Conservation (phyloP, 2,888 invertebrate species). For the Baccha elongata region DNA sequence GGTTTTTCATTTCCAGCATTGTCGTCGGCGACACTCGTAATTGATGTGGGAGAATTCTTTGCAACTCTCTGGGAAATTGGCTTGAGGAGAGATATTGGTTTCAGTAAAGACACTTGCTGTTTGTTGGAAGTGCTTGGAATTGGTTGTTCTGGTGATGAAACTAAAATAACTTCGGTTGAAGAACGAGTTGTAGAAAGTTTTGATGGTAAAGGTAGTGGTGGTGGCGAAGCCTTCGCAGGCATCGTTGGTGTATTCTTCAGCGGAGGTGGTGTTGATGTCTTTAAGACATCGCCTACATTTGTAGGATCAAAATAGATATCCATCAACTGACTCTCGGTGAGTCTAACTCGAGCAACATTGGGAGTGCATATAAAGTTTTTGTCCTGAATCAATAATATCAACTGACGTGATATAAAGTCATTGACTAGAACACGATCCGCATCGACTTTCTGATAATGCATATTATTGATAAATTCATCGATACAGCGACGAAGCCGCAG, state of each 20-base stretch:
- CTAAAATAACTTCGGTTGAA: background rate
- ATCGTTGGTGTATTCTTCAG: too few relatives aligned
- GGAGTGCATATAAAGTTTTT: conserved; percentile 76
- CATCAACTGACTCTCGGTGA: conserved; percentile 78
- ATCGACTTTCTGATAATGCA: conserved; percentile 76
- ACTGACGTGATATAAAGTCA: conserved; percentile 76
- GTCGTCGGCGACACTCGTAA: conserved; percentile 15
- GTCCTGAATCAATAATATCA: conserved; percentile 77
- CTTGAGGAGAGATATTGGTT: conserved; percentile 74
- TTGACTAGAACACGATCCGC: conserved; percentile 76
- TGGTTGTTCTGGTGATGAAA: background rate
- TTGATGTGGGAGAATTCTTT: conserved; percentile 1
- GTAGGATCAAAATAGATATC: conserved; percentile 77
- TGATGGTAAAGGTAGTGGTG: background rate
- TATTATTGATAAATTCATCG: conserved; percentile 77
- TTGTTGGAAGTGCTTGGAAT: conserved; percentile 26
- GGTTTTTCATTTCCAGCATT: conserved; percentile 22
- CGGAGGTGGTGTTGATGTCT: conserved; percentile 20
- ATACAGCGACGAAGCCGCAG: conserved; percentile 77
- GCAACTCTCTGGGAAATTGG: conserved; percentile 73
- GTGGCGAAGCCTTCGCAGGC: background rate
- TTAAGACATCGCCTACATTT: conserved; percentile 39
- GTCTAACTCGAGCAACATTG: conserved; percentile 76
- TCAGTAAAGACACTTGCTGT: conserved; percentile 52
- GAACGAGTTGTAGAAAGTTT: too few relatives aligned